Conservation (phyloP, 2,888 invertebrate species). For the Nebria brevicollis region DNA sequence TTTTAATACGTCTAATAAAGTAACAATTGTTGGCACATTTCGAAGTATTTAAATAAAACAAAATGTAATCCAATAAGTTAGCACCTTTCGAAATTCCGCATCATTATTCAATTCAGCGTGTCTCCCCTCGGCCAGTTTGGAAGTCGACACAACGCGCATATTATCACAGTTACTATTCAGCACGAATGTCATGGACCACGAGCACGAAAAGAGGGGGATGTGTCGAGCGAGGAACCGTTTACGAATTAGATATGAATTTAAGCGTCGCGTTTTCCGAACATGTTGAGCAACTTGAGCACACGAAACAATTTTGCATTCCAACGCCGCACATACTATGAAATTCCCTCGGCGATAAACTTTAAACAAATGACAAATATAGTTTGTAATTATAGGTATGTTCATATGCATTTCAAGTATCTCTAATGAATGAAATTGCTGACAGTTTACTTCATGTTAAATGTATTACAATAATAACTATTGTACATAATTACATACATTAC, state of each 20-base stretch:
- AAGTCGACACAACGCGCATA: neutral
- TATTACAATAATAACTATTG: no score
- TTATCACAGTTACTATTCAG: neutral
- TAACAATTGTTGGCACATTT: no score
- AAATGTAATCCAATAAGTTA: no score
- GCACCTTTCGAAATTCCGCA: no score
- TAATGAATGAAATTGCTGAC: neutral
- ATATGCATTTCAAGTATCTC: neutral
- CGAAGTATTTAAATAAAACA: no score
- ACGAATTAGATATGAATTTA: conserved; percentile 44
- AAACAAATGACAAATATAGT: neutral
- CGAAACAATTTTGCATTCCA: neutral
- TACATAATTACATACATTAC: no score
- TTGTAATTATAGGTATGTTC: neutral
- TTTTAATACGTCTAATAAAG: no score
- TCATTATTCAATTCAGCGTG: neutral
- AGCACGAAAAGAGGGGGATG: neutral
- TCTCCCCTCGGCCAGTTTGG: neutral
- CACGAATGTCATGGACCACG: neutral
- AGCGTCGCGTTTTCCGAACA: conserved; percentile 33
- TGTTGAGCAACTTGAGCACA: neutral
- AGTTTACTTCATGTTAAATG: no score
- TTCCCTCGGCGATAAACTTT: neutral
- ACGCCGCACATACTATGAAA: neutral
- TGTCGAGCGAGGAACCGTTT: conserved; percentile 5